Base-by-base conservation (phyloP, 2,113 vertebrate species). In the Osmerus mordax region DNA sequence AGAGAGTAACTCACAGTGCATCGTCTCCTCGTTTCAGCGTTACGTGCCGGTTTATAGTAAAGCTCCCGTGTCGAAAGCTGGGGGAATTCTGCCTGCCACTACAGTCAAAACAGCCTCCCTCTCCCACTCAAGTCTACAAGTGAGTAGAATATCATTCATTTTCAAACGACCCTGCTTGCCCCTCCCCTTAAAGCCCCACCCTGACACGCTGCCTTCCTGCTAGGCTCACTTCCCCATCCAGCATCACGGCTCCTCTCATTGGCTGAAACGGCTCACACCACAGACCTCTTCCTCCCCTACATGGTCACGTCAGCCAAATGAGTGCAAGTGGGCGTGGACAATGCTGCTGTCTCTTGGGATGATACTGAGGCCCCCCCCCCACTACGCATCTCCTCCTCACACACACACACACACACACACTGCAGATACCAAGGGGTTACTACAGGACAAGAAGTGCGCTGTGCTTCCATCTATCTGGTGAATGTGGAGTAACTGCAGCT, bases 221-320 rank as follows among this genome's bases (percentile, higher is more conserved):
- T 80, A 74, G 74, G 78, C 76, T 23, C 79, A 47, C 65, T 4
- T 19, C 60, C 19, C 41, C 63, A 56, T 53, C 47, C 65, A 53
- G 28, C 25, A 80, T 74, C 72, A 68, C 83, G 83, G 87, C 77
- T 75, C 3, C 13, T 64, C 82, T 79, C 80, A 93, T 91, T 90
- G 91, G 91, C 82, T 79, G 0, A 83, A 59, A 78, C 54, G 61
- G 82, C 85, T 96, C 95, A 95, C 92, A 91, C 95, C 95, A 95
- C 93, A 90, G 75, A 54, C 51, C 73, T 61, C 69, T 47, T 71
- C 71, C 59, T 76, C 76, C 91, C 91, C 89, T 85, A 93, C 90
- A 91, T 87, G 90, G 92, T 68, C 62, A 87, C 51, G 64, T 78
- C 64, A 28, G 56, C 83, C 84, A 81, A 87, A 81, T 72, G 63